Evolutionary conservation across 2,888 invertebrate species (phyloP), one percentile per base, ranked within the genome.

Genomic region (Tetramorium bicarinatum): DNA sequence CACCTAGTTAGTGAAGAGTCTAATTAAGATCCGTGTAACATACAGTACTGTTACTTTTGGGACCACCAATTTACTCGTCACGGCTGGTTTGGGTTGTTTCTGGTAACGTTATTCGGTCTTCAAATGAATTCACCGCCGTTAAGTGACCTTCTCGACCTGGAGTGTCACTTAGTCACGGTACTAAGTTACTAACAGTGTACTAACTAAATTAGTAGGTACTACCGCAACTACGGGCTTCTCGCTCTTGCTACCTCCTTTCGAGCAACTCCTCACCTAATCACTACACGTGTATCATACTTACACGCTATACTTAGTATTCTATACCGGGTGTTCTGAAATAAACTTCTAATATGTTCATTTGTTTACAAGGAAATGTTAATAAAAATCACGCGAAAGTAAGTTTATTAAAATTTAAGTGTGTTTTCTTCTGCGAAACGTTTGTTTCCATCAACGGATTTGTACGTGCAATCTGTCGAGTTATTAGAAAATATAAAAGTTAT

Each of bases 131-230:
- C 85, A 80, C 84, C 64, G 66, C 74, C 83, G 88, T 90, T 88
- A 89, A 91, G 87, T 90, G 91, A 91, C 89, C 90, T 88, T 69
- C 86, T 87, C 86, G 71, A 87, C 67, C 79, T 82, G 67, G 82
- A 89, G 89, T 89, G 88, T 90, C 91, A 89, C 91, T 92, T 89
- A 91, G 89, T 89, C 85, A 82, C 84, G 81, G 85, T 81, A 87
- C 74, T 77, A 85, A 87, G 85, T 88, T 90, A 84, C 87, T 89
- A 91, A 91, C 90, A 87, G 89, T 90, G 85, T 88, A 90, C 89
- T 90, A 91, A 92, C 90, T 88, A 86, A 88, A 89, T 92, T 91
- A 91, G 87, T 82, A 85, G 77, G 81, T 80, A 80, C 84, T 69
- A 82, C 80, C 82, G 75, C 44, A 76, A 74, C 77, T 82, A 71